These are phyloP conservation scores for Drosophila vallismaia DNA, from an alignment of 2,888 invertebrate species.

Conservation along the genomic window DNA sequence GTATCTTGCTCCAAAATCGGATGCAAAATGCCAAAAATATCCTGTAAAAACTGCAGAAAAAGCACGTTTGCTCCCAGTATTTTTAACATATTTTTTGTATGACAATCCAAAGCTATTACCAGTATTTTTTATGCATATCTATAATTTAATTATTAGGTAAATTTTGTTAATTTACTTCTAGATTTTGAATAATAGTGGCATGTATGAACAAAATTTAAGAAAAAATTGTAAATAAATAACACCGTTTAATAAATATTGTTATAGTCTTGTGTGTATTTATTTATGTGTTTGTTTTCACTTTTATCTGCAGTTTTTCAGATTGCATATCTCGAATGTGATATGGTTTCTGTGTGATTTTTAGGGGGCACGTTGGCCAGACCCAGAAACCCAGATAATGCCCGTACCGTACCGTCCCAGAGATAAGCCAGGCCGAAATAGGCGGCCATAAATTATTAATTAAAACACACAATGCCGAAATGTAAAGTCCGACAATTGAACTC, in stretches of 20 bases:
- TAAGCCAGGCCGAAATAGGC: conserved; percentile 14
- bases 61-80: no score
- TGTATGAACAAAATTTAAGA: no score
- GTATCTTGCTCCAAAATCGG: no score
- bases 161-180: no score
- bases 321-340: conserved; percentile 10
- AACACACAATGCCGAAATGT: conserved; percentile 4
- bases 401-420: conserved; percentile 24
- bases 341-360: conserved; percentile 15
- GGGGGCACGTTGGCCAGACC: conserved; percentile 41
- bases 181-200: no score
- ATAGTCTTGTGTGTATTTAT: conserved; percentile 2
- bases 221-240: not conserved
- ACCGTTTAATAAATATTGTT: not conserved
- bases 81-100: no score
- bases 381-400: conserved; percentile 15
- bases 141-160: no score
- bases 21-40: no score
- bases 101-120: no score
- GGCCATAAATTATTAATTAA: conserved; percentile 13
- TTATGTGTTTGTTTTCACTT: conserved; percentile 13
- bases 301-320: not conserved
- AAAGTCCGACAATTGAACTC: conserved; percentile 2
- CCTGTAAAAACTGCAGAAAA: no score
- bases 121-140: no score